Base-by-base conservation (phyloP, 2,888 invertebrate species). In the Xylota sylvarum region DNA sequence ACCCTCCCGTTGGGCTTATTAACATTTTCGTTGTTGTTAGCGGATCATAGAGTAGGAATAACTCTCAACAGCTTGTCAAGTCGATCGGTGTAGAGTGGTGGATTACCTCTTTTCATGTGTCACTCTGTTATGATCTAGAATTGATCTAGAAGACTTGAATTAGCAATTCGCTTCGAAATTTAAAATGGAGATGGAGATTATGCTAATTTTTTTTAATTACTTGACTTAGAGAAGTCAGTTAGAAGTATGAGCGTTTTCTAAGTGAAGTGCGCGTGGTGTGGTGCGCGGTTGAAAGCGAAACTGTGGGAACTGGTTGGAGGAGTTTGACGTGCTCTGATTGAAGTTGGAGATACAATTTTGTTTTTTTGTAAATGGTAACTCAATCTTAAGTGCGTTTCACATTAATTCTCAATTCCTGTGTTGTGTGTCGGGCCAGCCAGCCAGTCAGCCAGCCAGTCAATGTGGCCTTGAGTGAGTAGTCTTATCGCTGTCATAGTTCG, bases 161-260 rank as follows among this genome's bases (percentile, higher is more conserved):
- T 65, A 48, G 43, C 43, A 50, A 27, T 76, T 40, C 48, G 46
- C 12, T 40, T 23, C 69, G 67, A 64, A 64, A 50, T 76, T 70
- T 56, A 62, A 23, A 77, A 37, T 10, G 1, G 32, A 58, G 58
- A 52, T 17, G 69, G 46, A 48, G 76, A 76, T 81, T 76, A 81
- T 81, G 56, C 37, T 48, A 82, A 64, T 70, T 23, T 70, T 64
- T 64, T 69, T 70, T 70, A 76, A 69, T 74, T 76, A 62, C 70
- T 58, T 65, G 62, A 12, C 55, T 40, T 9, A 40, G 23, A 56
- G 9, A 65, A 10, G 50, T 43, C 48, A 48, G 32, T 64, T 69
- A 19, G 40, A 64, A 40, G 46, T 55, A 23, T 10, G 52, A 69
- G 17, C 27, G 37, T 19, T 52, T 62, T 52, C 30, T 37, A 48